Evolutionary conservation across 2,888 invertebrate genomes (phyloP), one percentile per base, ranked within the genome.

Genomic region (Caenorhabditis sinica): DNA sequence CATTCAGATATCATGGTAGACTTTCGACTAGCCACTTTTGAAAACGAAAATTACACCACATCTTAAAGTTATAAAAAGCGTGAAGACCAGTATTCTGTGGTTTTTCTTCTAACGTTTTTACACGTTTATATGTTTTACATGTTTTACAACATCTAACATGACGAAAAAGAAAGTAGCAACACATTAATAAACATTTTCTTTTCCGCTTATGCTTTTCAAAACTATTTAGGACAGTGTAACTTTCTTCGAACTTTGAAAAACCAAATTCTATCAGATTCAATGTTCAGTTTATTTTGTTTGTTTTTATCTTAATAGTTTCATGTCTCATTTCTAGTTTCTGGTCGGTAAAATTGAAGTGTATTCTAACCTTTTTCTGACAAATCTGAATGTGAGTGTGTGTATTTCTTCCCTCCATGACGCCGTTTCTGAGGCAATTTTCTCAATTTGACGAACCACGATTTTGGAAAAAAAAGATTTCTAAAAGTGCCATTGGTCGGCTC

Each of bases 111-210:
- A 20, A 49, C 15, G n/a, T 4, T 17, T 15, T 17, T 5, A 45
- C n/a, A 45, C 45, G 6, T 20, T 20, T 20, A 65, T 25, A 36
- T 9, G 17, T 45, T 65, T 45, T 45, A 25, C 28, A 28, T n/a
- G 65, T 65, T 45, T 65, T 65, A 56, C 56, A 56, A 11, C 20
- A 11, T 65, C 28, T 30, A 30, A 65, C 45, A 45, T 65, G 65
- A 30, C n/a, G 45, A 1, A 63, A 4, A 63, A 25, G 45, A 63
- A 63, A 20, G 40, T 63, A 40, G 17, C 65, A 65, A 49, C 45
- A 30, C 17, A 30, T 65, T 65, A 65, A 49, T 65, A 65, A 65
- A 65, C 65, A 65, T 65, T 49, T 45, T n/a, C 45, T 30, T 15
- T 30, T 49, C 43, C n/a, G 28, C 30, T 28, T n/a, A 25, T n/a